Conservation (phyloP, 2,888 invertebrate genomes). For the Acleris holmiana region DNA sequence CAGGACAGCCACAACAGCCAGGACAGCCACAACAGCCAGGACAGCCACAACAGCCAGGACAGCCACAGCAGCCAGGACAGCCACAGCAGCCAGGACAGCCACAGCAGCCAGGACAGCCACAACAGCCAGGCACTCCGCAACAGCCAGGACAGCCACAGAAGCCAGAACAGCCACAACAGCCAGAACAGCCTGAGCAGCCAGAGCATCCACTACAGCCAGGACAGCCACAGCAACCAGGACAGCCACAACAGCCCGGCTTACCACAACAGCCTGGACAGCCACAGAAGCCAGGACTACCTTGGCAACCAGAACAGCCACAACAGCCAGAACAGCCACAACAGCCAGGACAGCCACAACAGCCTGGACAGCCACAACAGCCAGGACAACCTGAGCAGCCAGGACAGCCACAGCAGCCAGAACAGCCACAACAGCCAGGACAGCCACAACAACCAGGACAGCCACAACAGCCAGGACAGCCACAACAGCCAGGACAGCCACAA, state of each 20-base stretch:
- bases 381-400: not conserved
- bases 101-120: not conserved
- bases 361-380: not conserved
- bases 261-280: not conserved
- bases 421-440: not conserved
- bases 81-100: not conserved
- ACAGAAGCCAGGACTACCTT: not conserved
- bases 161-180: not conserved
- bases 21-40: not conserved
- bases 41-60: not conserved
- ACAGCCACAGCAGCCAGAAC: constrained; percentile 7
- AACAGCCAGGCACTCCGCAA: not conserved
- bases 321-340: constrained; percentile 1
- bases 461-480: constrained; percentile 4
- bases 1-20: too few relatives aligned
- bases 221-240: constrained; percentile 6
- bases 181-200: constrained; percentile 1
- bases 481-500: constrained; percentile 3
- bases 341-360: not conserved
- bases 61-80: not conserved
- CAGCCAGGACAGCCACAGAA: not conserved
- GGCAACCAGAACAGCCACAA: not conserved
- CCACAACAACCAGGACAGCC: not conserved
- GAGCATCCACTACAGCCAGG: not conserved
- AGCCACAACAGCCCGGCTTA: constrained; percentile 10